Evolutionary conservation across 2,888 invertebrate genomes (phyloP), one percentile per base, ranked within the genome.

Genomic region (Arctia plantaginis): DNA sequence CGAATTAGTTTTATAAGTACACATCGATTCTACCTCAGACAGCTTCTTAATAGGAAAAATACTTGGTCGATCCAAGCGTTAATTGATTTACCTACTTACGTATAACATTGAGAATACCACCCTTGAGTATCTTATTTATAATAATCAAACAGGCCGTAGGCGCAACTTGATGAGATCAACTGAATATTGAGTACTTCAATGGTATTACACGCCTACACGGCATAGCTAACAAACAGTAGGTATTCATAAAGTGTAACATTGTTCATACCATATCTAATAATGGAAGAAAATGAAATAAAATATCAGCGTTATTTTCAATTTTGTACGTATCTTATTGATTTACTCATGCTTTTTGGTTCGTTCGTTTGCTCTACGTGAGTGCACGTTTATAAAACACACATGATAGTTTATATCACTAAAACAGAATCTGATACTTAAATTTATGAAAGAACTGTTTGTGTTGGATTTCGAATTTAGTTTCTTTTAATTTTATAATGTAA

Each of bases 151-250:
- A 69, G 65, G 20, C 27, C 13, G 69, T 39, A 41, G 71, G 70
- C 66, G 62, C 35, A 74, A 67, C 39, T 69, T 74, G 71, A 82
- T 79, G 74, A 77, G 75, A 82, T 80, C 69, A 75, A 79, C 70
- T 73, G 35, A 69, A 71, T 80, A 75, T 44, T 67, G 72, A 59
- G 30, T 33, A 74, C 70, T 74, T 70, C 75, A 69, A n/a, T 59
- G 35, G 55, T 55, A 55, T 35, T 66, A 74, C 33, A 70, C 75
- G 80, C 74, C 73, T 35, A 76, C 71, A 66, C 41, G 39, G n/a
- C 4, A 73, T 69, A 35, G 59, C 62, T 27, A 55, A 41, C 51
- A 55, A 66, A 51, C 59, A 55, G 55, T n/a, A n/a, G n/a, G n/a
- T 51, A 71, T 62, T 73, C 65, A 68, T 59, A 72, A 79, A 77